Base-by-base conservation (phyloP, 2,797 vertebrate species). In the Myripristis murdjan region DNA sequence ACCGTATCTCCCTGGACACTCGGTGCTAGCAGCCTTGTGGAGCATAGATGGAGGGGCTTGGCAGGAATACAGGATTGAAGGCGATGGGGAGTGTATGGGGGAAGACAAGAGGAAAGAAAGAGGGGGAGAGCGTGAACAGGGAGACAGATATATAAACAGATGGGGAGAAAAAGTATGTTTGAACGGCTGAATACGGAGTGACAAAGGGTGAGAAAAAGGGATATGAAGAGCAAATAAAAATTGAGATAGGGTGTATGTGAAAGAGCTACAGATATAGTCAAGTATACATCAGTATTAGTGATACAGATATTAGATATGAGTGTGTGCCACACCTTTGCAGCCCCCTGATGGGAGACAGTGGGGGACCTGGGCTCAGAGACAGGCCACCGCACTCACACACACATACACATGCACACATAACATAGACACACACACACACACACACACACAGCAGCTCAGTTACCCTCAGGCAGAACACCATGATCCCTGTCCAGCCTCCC, bases 381-480 rank as follows among this genome's bases (percentile, higher is more conserved):
- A 75, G 68, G 66, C 65, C 69, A 47, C 41, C 33, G 47, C 47
- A 47, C 55, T 58, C 47, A 49, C 39, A 47, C 55, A 58, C 47
- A 49, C 39, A 70, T 56, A 37, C 57, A 23, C 35, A 70, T 53
- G 26, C 52, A 26, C 31, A 37, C 31, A 28, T 44, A 55, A 66
- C 43, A 69, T 44, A 56, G 43, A 59, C 49, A 46, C 26, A 60
- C 60, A 49, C 64, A 54, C 26, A 81, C 57, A 72, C 67, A 80
- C 51, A 70, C 58, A 76, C 68, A 80, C 35, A 44, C 70, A 81
- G 70, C 60, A 68, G 44, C 67, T 87, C 55, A 81, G 69, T 85
- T 77, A 79, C 86, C 86, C 87, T 72, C 62, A 84, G 88, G 89
- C 90, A 75, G 80, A 91, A 92, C 87, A 90, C 85, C 86, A 76